phyloP scores from a whole-genome alignment of 2,888 invertebrate genomes.

The Acrocera orbiculus region DNA sequence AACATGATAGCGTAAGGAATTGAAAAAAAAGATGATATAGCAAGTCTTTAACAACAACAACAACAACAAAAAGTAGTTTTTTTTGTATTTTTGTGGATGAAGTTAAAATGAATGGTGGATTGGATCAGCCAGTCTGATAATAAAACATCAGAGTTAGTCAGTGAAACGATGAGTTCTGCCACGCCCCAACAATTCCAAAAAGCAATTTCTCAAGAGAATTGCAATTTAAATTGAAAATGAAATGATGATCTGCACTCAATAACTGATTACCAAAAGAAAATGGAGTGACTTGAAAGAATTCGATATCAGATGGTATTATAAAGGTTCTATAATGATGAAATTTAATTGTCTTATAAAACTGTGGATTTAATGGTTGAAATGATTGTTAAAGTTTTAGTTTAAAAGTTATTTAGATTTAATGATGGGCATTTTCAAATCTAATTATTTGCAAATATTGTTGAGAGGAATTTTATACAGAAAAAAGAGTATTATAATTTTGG shows the following conservation, averaged over 20 bases:
- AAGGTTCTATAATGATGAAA: constrained; percentile 1
- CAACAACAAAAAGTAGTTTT: too few species aligned
- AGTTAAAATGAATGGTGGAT: constrained; percentile 7
- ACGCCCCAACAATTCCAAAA: constrained; percentile 10
- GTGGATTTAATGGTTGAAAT: too few species aligned
- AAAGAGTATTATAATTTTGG: too few species aligned
- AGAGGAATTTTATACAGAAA: too few species aligned
- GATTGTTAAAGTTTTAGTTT: too few species aligned
- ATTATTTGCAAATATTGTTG: too few species aligned
- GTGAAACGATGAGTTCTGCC: constrained; percentile 10
- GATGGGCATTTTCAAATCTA: too few species aligned
- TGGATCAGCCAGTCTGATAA: constrained; percentile 6
- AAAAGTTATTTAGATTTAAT: too few species aligned
- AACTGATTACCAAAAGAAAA: constrained; percentile 3
- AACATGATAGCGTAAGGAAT: too few species aligned
- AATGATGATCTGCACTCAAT: background rate
- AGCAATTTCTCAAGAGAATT: constrained; percentile 10
- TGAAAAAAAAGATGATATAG: too few species aligned
- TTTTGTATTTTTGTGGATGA: too few species aligned
- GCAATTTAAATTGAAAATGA: constrained; percentile 8
- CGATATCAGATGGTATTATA: constrained; percentile 2
- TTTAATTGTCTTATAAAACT: background rate
- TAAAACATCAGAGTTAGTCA: constrained; percentile 8
- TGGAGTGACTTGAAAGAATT: constrained; percentile 5
- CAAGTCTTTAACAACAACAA: too few species aligned